Base-by-base conservation (phyloP, 1,140 invertebrate genomes). In the Magallana gigas region DNA sequence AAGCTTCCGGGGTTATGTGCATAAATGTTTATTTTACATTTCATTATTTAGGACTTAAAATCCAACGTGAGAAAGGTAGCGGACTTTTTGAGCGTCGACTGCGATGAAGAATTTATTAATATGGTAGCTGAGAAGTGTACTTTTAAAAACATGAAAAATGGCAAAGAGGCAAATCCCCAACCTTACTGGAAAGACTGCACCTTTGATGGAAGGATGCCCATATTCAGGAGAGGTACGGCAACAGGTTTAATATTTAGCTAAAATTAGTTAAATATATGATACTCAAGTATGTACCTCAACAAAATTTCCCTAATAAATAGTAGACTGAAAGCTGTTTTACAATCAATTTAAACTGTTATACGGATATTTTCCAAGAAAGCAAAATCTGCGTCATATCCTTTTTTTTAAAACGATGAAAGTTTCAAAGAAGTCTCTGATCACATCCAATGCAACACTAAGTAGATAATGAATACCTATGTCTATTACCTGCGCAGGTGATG, bases 91-190 rank as follows among this genome's bases (percentile, higher is more conserved):
- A 14, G 57, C 1, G 9, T 83, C 8, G 57, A 57, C 8, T 83
- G 48, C 36, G 81, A 83, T 16, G 81, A 58, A 6, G 81, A 83
- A n/a, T 58, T 83, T 57, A n/a, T 83, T 11, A 58, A 83, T 29
- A 9, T 57, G 6, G 57, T 83, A 83, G 81, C 81, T 57, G 57
- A 57, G 81, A 83, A 83, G 57, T 83, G 81, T 57, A 57, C 81
- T 8, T 83, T 83, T 58, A 57, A 83, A 56, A 83, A 83, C 16
- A 83, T 83, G 81, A 83, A 83, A 23, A 57, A 57, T n/a, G 81
- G 81, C 16, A 83, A 83, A 83, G 81, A 83, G 36, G n/a, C 48
- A 5, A 83, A 57, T n/a, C 81, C 48, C 14, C 48, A 58, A 57
- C 81, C 81, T 8, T 57, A 57, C 16, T 83, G 81, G 81, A 56